Conservation (phyloP, 2,113 vertebrate genomes). For the Petaurus breviceps region DNA sequence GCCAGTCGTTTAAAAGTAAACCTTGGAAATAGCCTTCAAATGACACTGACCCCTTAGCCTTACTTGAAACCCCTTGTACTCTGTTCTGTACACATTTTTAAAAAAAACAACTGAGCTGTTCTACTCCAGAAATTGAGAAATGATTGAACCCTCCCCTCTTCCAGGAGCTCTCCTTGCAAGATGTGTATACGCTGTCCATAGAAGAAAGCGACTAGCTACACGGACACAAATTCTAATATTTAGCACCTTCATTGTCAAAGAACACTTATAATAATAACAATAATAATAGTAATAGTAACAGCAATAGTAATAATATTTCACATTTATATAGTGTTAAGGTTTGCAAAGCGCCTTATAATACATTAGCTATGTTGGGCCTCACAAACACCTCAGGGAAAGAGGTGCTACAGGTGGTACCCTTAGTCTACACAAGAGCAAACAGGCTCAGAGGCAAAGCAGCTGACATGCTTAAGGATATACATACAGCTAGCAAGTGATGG, state of each 20-base stretch:
- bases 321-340: background rate
- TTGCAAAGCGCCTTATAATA: background rate
- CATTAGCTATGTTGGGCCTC: background rate
- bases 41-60: background rate
- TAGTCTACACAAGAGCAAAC: background rate
- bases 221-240: slow-evolving; percentile 59
- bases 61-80: slow-evolving; percentile 44
- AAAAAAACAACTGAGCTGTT: slow-evolving; percentile 63
- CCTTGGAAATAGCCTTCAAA: background rate
- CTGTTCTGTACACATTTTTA: slow-evolving; percentile 38
- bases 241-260: slow-evolving; percentile 73
- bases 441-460: background rate
- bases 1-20: slow-evolving; percentile 47
- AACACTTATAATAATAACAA: slow-evolving; percentile 42
- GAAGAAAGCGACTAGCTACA: slow-evolving; percentile 46
- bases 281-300: background rate
- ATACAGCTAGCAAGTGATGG: background rate
- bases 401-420: background rate
- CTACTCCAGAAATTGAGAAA: slow-evolving; percentile 68
- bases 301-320: background rate
- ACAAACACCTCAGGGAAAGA: background rate
- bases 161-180: slow-evolving; percentile 65
- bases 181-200: slow-evolving; percentile 28
- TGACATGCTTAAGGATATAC: background rate
- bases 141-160: slow-evolving; percentile 38